Conservation (phyloP, 2,888 invertebrate species). For the Drosophila longiperda region DNA sequence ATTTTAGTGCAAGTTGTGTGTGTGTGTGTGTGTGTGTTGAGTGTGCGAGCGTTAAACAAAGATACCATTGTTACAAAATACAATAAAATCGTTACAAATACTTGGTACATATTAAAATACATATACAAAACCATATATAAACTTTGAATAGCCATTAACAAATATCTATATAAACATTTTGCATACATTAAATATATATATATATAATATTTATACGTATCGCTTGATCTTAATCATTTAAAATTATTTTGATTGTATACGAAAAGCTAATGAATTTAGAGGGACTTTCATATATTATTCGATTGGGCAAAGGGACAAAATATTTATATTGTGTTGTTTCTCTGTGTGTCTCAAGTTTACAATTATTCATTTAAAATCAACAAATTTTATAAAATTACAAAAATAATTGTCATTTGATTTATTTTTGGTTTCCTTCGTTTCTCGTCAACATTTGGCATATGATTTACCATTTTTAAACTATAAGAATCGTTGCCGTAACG, state of each 20-base stretch:
- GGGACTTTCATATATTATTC: constrained; percentile 49
- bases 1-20: constrained; percentile 12
- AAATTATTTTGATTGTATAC: constrained; percentile 61
- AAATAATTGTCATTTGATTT: constrained; percentile 73
- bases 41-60: constrained; percentile 33
- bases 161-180: constrained; percentile 50
- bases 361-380: constrained; percentile 52
- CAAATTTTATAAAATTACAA: constrained; percentile 80
- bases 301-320: constrained; percentile 60
- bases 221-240: constrained; percentile 11
- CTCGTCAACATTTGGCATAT: constrained; percentile 69
- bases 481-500: constrained; percentile 67
- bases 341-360: constrained; percentile 24
- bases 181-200: constrained; percentile 46
- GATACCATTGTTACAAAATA: constrained; percentile 37
- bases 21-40: constrained; percentile 32
- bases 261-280: constrained; percentile 64
- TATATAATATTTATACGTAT: constrained; percentile 34
- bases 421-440: constrained; percentile 50
- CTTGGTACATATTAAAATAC: constrained; percentile 49
- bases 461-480: constrained; percentile 65
- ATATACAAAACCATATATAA: constrained; percentile 50
- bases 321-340: constrained; percentile 34
- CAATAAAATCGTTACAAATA: constrained; percentile 47
- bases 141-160: constrained; percentile 39